A percentile compares a stretch with the other conserved stretches of the same genome.
Conservation (phyloP, 2,113 vertebrate genomes). For the Tinamus guttatus region DNA sequence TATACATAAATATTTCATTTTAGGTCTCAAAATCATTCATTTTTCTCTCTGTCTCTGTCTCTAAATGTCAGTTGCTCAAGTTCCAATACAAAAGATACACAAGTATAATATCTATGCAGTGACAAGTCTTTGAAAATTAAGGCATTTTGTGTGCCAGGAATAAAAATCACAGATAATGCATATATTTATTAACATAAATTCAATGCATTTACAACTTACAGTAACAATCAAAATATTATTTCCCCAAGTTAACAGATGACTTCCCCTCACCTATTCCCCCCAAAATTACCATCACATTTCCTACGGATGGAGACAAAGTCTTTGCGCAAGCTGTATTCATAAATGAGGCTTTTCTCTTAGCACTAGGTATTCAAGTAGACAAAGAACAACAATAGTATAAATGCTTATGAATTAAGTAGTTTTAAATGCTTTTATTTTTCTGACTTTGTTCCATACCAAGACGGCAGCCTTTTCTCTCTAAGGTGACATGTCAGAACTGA, state of each 20-base stretch:
- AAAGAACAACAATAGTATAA: neutral
- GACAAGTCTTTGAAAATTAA: neutral
- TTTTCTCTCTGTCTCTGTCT: neutral
- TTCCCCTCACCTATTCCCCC: too few species aligned
- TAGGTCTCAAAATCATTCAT: neutral
- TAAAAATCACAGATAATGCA: neutral
- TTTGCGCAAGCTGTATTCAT: neutral
- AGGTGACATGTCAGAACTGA: conserved; percentile 25
- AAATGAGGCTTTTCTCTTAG: neutral
- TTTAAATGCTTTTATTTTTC: conserved; percentile 28
- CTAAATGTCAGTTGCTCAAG: neutral
- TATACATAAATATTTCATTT: too few species aligned
- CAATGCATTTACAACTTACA: neutral
- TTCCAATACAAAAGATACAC: neutral
- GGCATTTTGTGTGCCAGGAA: neutral
- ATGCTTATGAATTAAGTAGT: neutral
- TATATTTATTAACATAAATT: neutral
- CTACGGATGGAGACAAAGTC: neutral
- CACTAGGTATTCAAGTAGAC: neutral
- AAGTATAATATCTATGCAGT: neutral
- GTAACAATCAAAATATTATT: neutral
- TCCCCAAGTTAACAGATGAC: neutral
- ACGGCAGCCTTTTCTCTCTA: neutral
- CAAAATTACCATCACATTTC: neutral
- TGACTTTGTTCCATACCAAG: neutral